These are phyloP conservation scores for Dinothrombium tinctorium DNA, from an alignment of 1,140 invertebrate genomes.

Conservation along the genomic window DNA sequence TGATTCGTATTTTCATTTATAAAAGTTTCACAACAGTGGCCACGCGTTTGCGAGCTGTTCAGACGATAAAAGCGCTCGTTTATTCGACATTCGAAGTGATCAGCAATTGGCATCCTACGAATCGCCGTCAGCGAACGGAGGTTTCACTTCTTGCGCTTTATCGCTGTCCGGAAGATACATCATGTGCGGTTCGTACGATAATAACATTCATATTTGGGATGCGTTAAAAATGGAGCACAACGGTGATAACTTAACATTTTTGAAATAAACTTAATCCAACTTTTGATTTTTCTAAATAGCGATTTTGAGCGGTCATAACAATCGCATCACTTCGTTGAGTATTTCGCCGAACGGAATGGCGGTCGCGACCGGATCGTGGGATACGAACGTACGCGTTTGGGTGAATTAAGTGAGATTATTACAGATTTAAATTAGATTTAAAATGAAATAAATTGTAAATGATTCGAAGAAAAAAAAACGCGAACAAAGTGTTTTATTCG, in stretches of 20 bases:
- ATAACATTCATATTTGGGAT: constrained; percentile 97
- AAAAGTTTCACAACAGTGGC: constrained; percentile 81
- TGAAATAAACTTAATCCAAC: background rate
- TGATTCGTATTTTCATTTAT: background rate
- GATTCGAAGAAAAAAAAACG: too few species aligned
- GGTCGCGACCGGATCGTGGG: constrained; percentile 88
- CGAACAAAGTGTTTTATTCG: too few species aligned
- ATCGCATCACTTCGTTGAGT: constrained; percentile 80
- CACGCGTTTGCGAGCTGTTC: constrained; percentile 90
- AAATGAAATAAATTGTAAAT: too few species aligned
- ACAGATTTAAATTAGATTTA: too few species aligned
- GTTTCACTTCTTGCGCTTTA: constrained; percentile 91
- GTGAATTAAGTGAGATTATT: too few species aligned
- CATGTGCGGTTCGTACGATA: constrained; percentile 90
- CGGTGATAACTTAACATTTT: constrained; percentile 30
- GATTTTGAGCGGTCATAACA: constrained; percentile 95
- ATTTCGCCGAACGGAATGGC: constrained; percentile 97
- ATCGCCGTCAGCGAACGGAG: constrained; percentile 92
- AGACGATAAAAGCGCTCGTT: constrained; percentile 86
- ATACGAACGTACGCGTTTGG: constrained; percentile 25
- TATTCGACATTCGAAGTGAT: constrained; percentile 87
- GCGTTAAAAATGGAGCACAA: constrained; percentile 92
- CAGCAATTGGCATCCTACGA: constrained; percentile 89
- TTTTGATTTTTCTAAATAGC: constrained; percentile 1
- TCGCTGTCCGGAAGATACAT: constrained; percentile 82